These are phyloP conservation scores for Triplophysa tibetana DNA, from an alignment of 2,113 vertebrate genomes.

Conservation along the genomic window DNA sequence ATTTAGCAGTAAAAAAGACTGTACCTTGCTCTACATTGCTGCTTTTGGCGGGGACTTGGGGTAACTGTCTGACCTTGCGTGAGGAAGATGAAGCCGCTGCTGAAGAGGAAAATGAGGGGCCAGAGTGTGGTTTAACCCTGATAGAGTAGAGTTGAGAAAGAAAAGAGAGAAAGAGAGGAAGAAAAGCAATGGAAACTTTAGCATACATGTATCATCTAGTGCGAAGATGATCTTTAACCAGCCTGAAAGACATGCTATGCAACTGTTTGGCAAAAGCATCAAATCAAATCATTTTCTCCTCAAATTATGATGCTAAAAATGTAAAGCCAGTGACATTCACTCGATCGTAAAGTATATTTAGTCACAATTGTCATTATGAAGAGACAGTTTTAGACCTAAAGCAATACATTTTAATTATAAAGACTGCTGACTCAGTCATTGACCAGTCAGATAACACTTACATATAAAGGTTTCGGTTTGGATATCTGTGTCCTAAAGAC, in stretches of 20 bases:
- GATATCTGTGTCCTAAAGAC: too few relatives aligned
- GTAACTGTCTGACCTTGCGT: slow-evolving; percentile 90
- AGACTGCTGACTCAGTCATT: too few relatives aligned
- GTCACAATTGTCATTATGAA: neutral
- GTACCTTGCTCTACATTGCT: slow-evolving; percentile 94
- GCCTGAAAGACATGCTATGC: neutral
- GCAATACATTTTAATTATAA: too few relatives aligned
- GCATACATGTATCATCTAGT: neutral
- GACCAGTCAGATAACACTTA: too few relatives aligned
- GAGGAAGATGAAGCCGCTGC: slow-evolving; percentile 78
- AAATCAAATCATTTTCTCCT: neutral
- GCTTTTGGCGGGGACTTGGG: slow-evolving; percentile 92
- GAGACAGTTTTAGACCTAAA: too few relatives aligned
- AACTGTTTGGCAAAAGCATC: neutral
- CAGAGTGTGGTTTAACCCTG: slow-evolving; percentile 86
- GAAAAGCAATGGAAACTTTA: neutral
- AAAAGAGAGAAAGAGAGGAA: slow-evolving; percentile 3
- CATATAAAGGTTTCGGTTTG: too few relatives aligned
- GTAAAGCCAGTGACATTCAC: too few relatives aligned
- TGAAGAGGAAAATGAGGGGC: slow-evolving; percentile 78
- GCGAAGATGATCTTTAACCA: neutral
- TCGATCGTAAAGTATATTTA: neutral
- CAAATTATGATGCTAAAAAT: neutral
- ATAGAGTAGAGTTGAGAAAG: slow-evolving; percentile 30
- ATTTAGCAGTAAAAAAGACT: neutral